Percentiles rank a stretch among this genome's conserved stretches.
Evolutionary conservation across 2,888 invertebrate genomes (phyloP).

Genomic region (Troides helena): DNA sequence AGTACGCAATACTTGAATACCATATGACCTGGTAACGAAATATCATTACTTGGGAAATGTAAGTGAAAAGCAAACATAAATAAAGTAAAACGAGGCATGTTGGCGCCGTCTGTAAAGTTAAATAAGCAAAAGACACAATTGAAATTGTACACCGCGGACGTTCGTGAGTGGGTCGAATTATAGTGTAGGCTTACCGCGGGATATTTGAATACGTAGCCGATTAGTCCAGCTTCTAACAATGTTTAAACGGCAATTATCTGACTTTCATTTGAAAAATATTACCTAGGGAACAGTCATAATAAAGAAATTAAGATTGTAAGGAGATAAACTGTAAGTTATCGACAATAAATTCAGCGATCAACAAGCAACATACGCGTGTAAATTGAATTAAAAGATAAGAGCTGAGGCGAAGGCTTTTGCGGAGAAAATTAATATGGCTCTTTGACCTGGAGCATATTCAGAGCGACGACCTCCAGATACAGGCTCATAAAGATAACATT

Average conservation of each 20-base stretch:
- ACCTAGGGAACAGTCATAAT: slow-evolving; percentile 51
- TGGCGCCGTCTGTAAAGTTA: slow-evolving; percentile 13
- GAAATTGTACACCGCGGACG: slow-evolving; percentile 11
- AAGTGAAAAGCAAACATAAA: slow-evolving; percentile 11
- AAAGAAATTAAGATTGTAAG: slow-evolving; percentile 65
- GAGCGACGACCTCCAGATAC: slow-evolving; percentile 39
- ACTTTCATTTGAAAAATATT: slow-evolving; percentile 39
- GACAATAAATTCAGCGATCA: slow-evolving; percentile 62
- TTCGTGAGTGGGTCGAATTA: slow-evolving; percentile 29
- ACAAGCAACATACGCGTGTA: slow-evolving; percentile 60
- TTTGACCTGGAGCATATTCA: slow-evolving; percentile 52
- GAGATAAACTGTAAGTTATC: slow-evolving; percentile 59
- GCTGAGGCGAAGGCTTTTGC: slow-evolving; percentile 54
- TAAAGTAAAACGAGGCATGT: neutral
- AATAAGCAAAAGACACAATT: slow-evolving; percentile 11
- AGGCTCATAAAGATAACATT: slow-evolving; percentile 52
- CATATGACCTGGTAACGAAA: neutral
- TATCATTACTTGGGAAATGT: neutral
- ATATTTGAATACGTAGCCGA: slow-evolving; percentile 31
- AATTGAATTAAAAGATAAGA: slow-evolving; percentile 75
- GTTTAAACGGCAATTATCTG: slow-evolving; percentile 39
- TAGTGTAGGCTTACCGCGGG: slow-evolving; percentile 26
- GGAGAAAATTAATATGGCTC: slow-evolving; percentile 54
- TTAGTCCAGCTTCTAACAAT: slow-evolving; percentile 35
- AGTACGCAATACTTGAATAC: neutral